Evolutionary conservation across 2,797 vertebrate species (phyloP).

Genomic region (Gymnothorax reevesii): DNA sequence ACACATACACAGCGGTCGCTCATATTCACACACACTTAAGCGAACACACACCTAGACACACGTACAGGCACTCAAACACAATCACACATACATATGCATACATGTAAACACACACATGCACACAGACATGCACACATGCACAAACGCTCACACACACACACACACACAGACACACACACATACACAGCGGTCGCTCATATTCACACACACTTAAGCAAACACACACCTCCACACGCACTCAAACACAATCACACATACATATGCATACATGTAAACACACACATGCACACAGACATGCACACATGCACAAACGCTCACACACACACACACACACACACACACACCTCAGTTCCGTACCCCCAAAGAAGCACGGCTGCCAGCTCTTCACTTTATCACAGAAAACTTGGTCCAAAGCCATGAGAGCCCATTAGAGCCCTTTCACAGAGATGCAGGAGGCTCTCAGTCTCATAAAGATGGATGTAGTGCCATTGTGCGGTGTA

Average conservation of each 20-base stretch:
- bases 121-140: slow-evolving; percentile 52
- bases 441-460: background rate
- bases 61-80: background rate
- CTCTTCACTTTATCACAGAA: slow-evolving; percentile 24
- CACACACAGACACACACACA: slow-evolving; percentile 36
- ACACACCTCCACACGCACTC: slow-evolving; percentile 40
- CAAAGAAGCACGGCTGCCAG: background rate
- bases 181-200: slow-evolving; percentile 25
- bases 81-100: background rate
- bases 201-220: slow-evolving; percentile 57
- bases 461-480: background rate
- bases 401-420: slow-evolving; percentile 22
- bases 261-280: slow-evolving; percentile 29
- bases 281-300: slow-evolving; percentile 41
- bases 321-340: slow-evolving; percentile 13
- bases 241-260: slow-evolving; percentile 31
- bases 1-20: too few species aligned
- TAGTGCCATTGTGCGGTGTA: background rate
- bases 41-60: slow-evolving; percentile 14
- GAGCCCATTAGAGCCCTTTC: slow-evolving; percentile 22
- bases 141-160: slow-evolving; percentile 1
- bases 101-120: slow-evolving; percentile 29
- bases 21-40: slow-evolving; percentile 25
- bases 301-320: slow-evolving; percentile 56
- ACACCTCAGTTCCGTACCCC: background rate